phyloP scores from a whole-genome alignment of 2,888 invertebrate species.

The Tetheella fluctuosa region DNA sequence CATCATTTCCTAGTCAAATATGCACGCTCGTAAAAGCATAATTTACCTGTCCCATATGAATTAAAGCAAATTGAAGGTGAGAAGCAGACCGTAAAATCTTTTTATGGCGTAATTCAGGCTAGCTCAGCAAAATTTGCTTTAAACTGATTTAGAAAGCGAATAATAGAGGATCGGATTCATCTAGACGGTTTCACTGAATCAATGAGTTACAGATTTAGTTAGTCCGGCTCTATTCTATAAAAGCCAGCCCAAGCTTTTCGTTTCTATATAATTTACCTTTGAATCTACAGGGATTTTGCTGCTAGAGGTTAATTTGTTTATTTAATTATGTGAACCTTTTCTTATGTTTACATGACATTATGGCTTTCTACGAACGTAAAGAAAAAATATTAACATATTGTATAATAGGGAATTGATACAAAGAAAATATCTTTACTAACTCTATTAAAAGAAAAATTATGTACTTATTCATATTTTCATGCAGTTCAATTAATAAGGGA shows the following conservation, averaged over 20 bases:
- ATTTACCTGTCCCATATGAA: constrained; percentile 48
- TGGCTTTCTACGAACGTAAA: too few relatives aligned
- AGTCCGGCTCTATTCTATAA: constrained; percentile 37
- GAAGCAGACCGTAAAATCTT: constrained; percentile 54
- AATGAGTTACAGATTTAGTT: constrained; percentile 45
- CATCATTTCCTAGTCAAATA: constrained; percentile 42
- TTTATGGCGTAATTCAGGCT: constrained; percentile 45
- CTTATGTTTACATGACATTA: too few relatives aligned
- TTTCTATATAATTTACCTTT: constrained; percentile 26
- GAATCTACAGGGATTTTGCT: constrained; percentile 28
- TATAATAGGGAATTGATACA: too few relatives aligned
- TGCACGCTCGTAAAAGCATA: constrained; percentile 42
- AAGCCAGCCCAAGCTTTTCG: constrained; percentile 22
- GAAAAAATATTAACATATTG: too few relatives aligned
- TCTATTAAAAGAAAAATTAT: constrained; percentile 12
- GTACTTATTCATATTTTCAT: not conserved
- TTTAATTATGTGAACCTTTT: constrained; percentile 14
- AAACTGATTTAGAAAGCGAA: constrained; percentile 32
- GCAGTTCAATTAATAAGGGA: not conserved
- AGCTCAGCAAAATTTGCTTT: constrained; percentile 44
- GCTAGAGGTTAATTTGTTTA: constrained; percentile 21
- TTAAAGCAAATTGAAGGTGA: constrained; percentile 51
- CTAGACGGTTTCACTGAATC: constrained; percentile 25
- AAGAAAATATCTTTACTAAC: constrained; percentile 15
- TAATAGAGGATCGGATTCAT: constrained; percentile 21